Conservation (phyloP, 2,797 vertebrate species). For the Acanthornis magna region DNA sequence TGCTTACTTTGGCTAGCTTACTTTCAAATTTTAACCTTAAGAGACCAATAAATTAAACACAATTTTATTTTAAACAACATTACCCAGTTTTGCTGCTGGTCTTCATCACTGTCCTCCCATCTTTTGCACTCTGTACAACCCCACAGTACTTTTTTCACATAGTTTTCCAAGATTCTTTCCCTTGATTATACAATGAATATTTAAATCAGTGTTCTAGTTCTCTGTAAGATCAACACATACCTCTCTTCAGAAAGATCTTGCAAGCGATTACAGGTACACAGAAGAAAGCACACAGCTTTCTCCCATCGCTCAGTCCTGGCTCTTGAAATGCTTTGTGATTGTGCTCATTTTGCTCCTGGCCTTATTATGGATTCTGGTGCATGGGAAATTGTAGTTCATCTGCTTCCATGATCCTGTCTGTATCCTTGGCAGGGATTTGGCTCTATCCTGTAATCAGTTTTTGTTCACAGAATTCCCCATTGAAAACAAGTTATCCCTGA, state of each 20-base stretch:
- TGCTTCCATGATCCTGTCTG: constrained; percentile 31
- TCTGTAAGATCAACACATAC: constrained; percentile 17
- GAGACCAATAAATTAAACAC: not conserved
- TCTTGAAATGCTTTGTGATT: constrained; percentile 35
- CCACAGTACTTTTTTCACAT: not conserved
- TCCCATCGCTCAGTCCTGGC: constrained; percentile 31
- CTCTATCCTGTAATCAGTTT: constrained; percentile 32
- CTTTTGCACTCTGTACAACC: not conserved
- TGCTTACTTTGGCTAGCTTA: not conserved
- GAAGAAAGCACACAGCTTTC: not conserved
- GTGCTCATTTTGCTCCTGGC: constrained; percentile 57
- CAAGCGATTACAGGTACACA: not conserved
- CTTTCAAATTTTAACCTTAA: not conserved
- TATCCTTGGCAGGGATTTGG: constrained; percentile 37
- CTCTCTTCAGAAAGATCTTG: constrained; percentile 49
- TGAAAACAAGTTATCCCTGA: constrained; percentile 38
- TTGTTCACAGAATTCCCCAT: constrained; percentile 5
- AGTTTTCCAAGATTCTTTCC: not conserved
- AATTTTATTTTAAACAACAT: not conserved
- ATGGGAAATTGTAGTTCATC: constrained; percentile 53
- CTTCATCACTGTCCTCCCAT: not conserved
- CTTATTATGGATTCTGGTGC: constrained; percentile 25
- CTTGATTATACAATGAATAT: constrained; percentile 34
- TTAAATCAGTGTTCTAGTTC: not conserved
- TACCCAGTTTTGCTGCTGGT: not conserved